Evolutionary conservation across 2,888 invertebrate genomes (phyloP).

Genomic region (Tetrapedia diversipes): DNA sequence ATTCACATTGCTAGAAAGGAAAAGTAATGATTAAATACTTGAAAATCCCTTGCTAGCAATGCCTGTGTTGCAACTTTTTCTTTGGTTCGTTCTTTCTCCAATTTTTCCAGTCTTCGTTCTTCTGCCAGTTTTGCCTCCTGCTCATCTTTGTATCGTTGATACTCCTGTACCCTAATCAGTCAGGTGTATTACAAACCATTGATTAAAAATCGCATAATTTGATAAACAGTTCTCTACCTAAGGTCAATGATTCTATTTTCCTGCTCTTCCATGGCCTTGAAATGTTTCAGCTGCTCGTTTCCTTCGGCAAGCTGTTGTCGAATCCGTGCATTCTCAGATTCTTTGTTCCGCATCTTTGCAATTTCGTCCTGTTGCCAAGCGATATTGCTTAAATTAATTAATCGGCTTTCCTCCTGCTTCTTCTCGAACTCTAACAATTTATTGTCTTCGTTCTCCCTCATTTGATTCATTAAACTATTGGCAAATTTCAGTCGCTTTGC

Average conservation of each 20-base stretch:
- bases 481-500: conserved; percentile 84
- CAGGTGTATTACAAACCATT: neutral
- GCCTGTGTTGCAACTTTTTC: conserved; percentile 71
- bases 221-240: conserved; percentile 82
- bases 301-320: conserved; percentile 82
- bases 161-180: conserved; percentile 84
- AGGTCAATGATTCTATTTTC: conserved; percentile 87
- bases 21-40: conserved; percentile 62
- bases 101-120: conserved; percentile 84
- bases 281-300: conserved; percentile 86
- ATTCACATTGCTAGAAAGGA: neutral
- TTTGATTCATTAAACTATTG: conserved; percentile 85
- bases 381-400: conserved; percentile 86
- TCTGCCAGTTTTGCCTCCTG: conserved; percentile 85
- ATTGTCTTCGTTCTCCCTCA: conserved; percentile 84
- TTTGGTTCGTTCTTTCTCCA: conserved; percentile 86
- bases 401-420: conserved; percentile 88
- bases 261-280: conserved; percentile 86
- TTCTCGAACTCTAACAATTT: conserved; percentile 86
- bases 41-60: conserved; percentile 67
- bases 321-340: conserved; percentile 67
- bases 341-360: conserved; percentile 83
- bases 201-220: neutral
- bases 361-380: conserved; percentile 87
- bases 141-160: conserved; percentile 86